Evolutionary conservation across 92 coral and sea anemone genomes (phyloP).

Genomic region (Metridium senile): DNA sequence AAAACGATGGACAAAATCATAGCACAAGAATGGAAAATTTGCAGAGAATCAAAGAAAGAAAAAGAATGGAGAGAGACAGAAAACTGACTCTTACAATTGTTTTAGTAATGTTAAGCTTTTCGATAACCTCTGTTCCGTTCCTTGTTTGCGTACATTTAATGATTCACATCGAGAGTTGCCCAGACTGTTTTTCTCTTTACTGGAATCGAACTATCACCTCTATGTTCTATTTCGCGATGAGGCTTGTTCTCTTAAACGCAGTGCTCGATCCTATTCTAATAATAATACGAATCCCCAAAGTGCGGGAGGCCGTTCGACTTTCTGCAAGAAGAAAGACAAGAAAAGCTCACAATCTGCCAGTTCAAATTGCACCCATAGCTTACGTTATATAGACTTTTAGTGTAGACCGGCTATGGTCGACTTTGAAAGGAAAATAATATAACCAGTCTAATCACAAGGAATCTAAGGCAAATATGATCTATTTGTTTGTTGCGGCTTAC

Average conservation of each 20-base stretch:
- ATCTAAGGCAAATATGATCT: too few relatives aligned
- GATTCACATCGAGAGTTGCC: slow-evolving; percentile 12
- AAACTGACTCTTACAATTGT: background rate
- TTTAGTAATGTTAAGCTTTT: slow-evolving; percentile 14
- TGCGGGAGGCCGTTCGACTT: background rate
- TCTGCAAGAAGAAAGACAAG: background rate
- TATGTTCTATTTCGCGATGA: slow-evolving; percentile 7
- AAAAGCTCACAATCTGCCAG: background rate
- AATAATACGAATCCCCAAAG: slow-evolving; percentile 6
- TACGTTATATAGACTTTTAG: background rate
- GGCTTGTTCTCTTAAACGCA: slow-evolving; percentile 8
- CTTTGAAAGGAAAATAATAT: too few relatives aligned
- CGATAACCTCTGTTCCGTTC: slow-evolving; percentile 14
- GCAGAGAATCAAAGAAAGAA: background rate
- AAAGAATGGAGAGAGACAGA: slow-evolving; percentile 14
- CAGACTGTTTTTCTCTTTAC: slow-evolving; percentile 6
- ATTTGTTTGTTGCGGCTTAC: too few relatives aligned
- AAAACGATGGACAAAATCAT: slow-evolving; percentile 3
- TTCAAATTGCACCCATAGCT: background rate
- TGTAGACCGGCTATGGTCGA: slow-evolving; percentile 5
- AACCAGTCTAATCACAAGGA: too few relatives aligned
- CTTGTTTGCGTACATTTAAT: slow-evolving; percentile 20
- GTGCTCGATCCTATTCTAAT: slow-evolving; percentile 11
- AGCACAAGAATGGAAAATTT: background rate
- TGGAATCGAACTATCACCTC: background rate